Evolutionary conservation across 2,888 invertebrate species (phyloP), one percentile per base, ranked within the genome.

Genomic region (Zhengitettix transpicula): DNA sequence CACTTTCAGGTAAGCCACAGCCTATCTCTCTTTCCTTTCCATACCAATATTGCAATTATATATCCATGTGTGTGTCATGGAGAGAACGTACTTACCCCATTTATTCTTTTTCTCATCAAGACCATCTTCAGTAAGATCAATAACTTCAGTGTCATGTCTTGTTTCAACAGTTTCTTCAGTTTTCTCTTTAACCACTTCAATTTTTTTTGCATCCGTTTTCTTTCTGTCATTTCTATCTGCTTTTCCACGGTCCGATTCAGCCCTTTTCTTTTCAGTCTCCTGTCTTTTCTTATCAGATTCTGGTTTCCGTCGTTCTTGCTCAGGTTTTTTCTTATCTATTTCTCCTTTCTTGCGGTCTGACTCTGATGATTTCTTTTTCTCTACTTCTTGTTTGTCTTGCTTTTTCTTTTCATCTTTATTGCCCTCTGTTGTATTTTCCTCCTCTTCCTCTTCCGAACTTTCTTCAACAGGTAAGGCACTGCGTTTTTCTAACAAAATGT

Each of bases 391-490:
- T n/a, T 53, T 53, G 11, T n/a, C 16, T 51, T n/a, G 28, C 15
- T 53, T 53, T 16, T 17, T 53, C 53, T 28, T 28, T 28, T 56
- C 28, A 28, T 28, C 28, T 51, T 51, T 51, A 51, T 15, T 44
- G 47, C 40, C 57, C 63, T 40, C 28, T 28, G 28, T 28, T 28
- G 28, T 28, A 28, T 61, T 59, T 52, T 60, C 60, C 56, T 60
- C 59, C 15, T 60, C 58, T 28, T 80, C 81, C 15, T 85, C 84
- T 11, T 84, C 85, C n/a, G 82, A 81, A 64, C 87, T 87, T 17
- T 84, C 84, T 67, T 89, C 89, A 66, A 87, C 78, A 0, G 87
- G 86, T 51, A 91, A 69, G 0, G 87, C 85, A 58, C 85, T 87
- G 40, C 67, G 64, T 70, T 85, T 89, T 58, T 74, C 73, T 7